Evolutionary conservation across 2,888 invertebrate genomes (phyloP).

Genomic region (Apamea anceps): DNA sequence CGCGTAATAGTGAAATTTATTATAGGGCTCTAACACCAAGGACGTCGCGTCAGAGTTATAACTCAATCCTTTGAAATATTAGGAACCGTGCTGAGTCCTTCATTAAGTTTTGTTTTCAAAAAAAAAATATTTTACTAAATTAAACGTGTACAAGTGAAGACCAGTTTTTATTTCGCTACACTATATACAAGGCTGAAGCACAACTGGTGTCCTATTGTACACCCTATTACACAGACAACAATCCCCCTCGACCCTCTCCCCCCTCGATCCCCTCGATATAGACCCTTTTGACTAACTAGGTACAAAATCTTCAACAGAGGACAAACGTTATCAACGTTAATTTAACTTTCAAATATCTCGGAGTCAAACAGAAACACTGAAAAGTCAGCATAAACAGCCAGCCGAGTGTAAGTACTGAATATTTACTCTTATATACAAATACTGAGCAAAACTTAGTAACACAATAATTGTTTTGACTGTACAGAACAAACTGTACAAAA

Average conservation of each 20-base stretch:
- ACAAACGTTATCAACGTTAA: slow-evolving; percentile 40
- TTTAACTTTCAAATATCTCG: slow-evolving; percentile 47
- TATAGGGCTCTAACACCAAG: too few relatives aligned
- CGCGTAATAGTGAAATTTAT: too few relatives aligned
- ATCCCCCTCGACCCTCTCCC: too few relatives aligned
- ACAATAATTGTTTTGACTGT: slow-evolving; percentile 66
- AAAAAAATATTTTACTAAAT: too few relatives aligned
- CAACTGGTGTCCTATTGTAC: neutral
- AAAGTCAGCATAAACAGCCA: slow-evolving; percentile 46
- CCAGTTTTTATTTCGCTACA: too few relatives aligned
- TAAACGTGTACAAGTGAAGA: too few relatives aligned
- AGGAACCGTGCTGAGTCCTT: too few relatives aligned
- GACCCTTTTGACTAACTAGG: neutral
- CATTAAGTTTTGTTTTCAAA: too few relatives aligned
- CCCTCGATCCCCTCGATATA: too few relatives aligned
- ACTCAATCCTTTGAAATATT: too few relatives aligned
- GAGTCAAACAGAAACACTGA: slow-evolving; percentile 42
- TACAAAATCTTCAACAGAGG: slow-evolving; percentile 25
- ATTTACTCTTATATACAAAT: slow-evolving; percentile 57
- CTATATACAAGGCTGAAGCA: too few relatives aligned
- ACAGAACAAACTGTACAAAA: slow-evolving; percentile 51
- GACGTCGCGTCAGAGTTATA: too few relatives aligned
- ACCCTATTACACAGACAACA: neutral
- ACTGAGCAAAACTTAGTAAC: slow-evolving; percentile 54
- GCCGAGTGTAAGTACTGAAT: slow-evolving; percentile 39